Evolutionary conservation across 2,888 invertebrate genomes (phyloP).

Genomic region (Spilosoma lubricipeda): DNA sequence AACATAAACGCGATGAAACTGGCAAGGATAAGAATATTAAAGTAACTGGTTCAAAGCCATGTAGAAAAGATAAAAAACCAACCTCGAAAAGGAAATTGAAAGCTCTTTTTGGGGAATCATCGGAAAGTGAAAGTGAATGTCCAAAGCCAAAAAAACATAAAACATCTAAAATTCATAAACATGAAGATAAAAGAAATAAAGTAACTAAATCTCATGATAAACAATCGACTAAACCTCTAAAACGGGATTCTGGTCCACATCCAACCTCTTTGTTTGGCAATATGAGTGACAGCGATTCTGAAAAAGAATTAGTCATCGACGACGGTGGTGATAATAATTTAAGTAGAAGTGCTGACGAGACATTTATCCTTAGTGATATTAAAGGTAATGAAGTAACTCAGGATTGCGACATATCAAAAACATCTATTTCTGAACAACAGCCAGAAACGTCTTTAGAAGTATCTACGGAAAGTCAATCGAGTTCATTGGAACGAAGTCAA

Average conservation of each 20-base stretch:
- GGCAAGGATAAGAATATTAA: slow-evolving; percentile 39
- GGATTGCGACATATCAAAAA: slow-evolving; percentile 17
- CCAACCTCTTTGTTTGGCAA: slow-evolving; percentile 41
- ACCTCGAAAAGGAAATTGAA: slow-evolving; percentile 78
- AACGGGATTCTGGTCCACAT: slow-evolving; percentile 24
- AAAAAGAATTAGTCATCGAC: slow-evolving; percentile 71
- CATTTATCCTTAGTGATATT: slow-evolving; percentile 40
- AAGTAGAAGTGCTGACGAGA: slow-evolving; percentile 51
- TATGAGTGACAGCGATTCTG: slow-evolving; percentile 64
- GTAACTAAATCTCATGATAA: slow-evolving; percentile 33
- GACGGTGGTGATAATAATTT: slow-evolving; percentile 50
- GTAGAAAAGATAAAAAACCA: slow-evolving; percentile 58
- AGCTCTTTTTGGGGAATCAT: slow-evolving; percentile 84
- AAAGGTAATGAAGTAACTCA: slow-evolving; percentile 23
- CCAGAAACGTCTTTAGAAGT: slow-evolving; percentile 22
- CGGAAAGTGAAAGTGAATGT: slow-evolving; percentile 73
- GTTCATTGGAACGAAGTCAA: slow-evolving; percentile 29
- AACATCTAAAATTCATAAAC: slow-evolving; percentile 49
- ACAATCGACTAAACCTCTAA: slow-evolving; percentile 27
- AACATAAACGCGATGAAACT: slow-evolving; percentile 17
- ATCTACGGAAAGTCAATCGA: slow-evolving; percentile 30
- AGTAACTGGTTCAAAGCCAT: slow-evolving; percentile 47
- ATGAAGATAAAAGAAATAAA: slow-evolving; percentile 45
- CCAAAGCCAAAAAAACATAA: slow-evolving; percentile 61
- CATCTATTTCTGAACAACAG: slow-evolving; percentile 19